Evolutionary conservation across 2,797 vertebrate species (phyloP).

Genomic region (Cyprinodon diabolis): DNA sequence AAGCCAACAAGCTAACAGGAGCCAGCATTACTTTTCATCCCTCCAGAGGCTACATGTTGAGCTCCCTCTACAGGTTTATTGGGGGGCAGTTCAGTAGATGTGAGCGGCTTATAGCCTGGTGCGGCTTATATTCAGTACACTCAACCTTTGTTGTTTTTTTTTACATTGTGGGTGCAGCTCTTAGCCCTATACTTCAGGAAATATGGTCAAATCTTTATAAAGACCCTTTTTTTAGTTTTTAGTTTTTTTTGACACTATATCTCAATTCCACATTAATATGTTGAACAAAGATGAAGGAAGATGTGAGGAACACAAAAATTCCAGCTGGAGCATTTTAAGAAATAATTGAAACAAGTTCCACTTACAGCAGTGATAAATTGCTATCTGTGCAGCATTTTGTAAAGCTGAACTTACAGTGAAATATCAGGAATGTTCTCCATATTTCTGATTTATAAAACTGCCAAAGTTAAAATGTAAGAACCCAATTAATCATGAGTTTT

Average conservation of each 20-base stretch:
- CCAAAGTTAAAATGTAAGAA: conserved; percentile 29
- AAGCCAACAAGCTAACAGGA: too few relatives aligned
- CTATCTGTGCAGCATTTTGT: conserved; percentile 23
- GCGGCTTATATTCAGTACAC: too few relatives aligned
- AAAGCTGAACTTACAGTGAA: conserved; percentile 19
- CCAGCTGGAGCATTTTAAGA: conserved; percentile 11
- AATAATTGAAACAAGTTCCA: conserved; percentile 7
- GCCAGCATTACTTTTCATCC: too few relatives aligned
- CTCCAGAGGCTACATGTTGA: too few relatives aligned
- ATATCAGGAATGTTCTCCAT: conserved; percentile 21
- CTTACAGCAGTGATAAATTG: conserved; percentile 28
- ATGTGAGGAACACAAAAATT: conserved; percentile 1
- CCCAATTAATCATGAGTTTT: conserved; percentile 29
- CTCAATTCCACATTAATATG: conserved; percentile 4
- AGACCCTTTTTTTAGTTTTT: background rate
- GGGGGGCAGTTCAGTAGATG: too few relatives aligned
- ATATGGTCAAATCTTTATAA: too few relatives aligned
- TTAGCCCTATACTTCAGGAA: too few relatives aligned
- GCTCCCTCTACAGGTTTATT: too few relatives aligned
- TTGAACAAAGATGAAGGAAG: background rate
- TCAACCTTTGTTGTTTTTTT: too few relatives aligned
- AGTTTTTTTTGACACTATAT: background rate
- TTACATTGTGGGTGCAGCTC: too few relatives aligned
- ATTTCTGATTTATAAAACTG: conserved; percentile 37
- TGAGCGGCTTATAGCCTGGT: too few relatives aligned